Conservation (phyloP, 2,797 vertebrate genomes). For the Rhinichthys osculus region DNA sequence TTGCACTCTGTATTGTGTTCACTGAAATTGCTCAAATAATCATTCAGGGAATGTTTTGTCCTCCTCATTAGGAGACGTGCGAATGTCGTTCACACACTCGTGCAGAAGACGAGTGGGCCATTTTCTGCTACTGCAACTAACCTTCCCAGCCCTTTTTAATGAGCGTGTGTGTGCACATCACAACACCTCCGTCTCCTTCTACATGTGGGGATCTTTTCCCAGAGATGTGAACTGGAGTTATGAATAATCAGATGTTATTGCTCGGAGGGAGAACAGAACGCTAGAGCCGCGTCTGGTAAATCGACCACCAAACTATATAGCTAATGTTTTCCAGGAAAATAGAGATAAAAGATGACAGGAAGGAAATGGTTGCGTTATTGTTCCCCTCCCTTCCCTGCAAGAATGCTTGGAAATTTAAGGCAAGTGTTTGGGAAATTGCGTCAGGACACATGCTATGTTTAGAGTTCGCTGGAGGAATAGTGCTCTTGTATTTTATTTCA, state of each 20-base stretch:
- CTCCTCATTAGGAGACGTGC: slow-evolving; percentile 11
- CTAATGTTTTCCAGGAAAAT: background rate
- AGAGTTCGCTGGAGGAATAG: background rate
- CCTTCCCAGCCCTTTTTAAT: slow-evolving; percentile 47
- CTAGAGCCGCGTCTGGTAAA: slow-evolving; percentile 33
- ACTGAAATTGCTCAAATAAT: slow-evolving; percentile 1
- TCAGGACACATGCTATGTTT: slow-evolving; percentile 19
- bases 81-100: slow-evolving; percentile 9
- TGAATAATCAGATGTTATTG: slow-evolving; percentile 18
- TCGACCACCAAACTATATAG: background rate
- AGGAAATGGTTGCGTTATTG: background rate
- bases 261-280: slow-evolving; percentile 3
- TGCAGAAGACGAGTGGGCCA: background rate
- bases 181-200: slow-evolving; percentile 2
- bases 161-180: background rate
- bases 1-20: background rate
- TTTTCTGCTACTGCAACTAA: slow-evolving; percentile 42
- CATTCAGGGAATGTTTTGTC: slow-evolving; percentile 1
- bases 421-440: background rate
- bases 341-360: background rate
- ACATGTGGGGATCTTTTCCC: slow-evolving; percentile 31
- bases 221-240: slow-evolving; percentile 34
- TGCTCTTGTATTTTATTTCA: background rate
- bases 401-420: background rate
- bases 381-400: background rate